A percentile compares a stretch with the other conserved stretches of the same genome.
Conservation (phyloP, 2,888 invertebrate genomes). For the Chalcis sispes region DNA sequence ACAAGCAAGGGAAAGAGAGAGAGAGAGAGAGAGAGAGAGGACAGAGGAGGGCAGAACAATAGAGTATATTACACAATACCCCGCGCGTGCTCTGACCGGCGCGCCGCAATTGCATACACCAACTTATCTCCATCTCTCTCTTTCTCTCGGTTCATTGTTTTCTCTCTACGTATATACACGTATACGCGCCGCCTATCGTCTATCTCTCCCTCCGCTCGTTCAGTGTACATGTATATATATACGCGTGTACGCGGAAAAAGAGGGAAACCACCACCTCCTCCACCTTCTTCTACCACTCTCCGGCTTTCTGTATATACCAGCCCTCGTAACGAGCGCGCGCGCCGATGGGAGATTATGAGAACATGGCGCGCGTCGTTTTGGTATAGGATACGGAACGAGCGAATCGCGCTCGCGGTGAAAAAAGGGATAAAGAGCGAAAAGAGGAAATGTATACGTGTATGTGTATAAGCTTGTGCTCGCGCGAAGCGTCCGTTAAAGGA, state of each 20-base stretch:
- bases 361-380: too few relatives aligned
- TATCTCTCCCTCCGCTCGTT: slow-evolving; percentile 41
- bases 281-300: too few relatives aligned
- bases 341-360: too few relatives aligned
- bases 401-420: neutral
- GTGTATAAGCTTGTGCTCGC: slow-evolving; percentile 51
- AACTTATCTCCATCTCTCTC: slow-evolving; percentile 25
- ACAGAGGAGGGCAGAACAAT: slow-evolving; percentile 64
- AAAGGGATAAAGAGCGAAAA: slow-evolving; percentile 54
- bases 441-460: slow-evolving; percentile 32
- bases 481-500: too few relatives aligned
- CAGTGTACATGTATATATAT: too few relatives aligned
- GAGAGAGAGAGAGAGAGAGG: neutral
- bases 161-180: too few relatives aligned
- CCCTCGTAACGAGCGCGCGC: too few relatives aligned
- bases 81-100: slow-evolving; percentile 73
- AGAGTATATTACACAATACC: slow-evolving; percentile 75
- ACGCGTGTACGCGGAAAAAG: too few relatives aligned
- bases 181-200: slow-evolving; percentile 64
- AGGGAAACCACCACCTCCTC: too few relatives aligned
- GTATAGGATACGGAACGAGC: too few relatives aligned
- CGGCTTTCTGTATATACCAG: too few relatives aligned
- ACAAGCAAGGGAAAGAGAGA: neutral
- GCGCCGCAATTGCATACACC: slow-evolving; percentile 71
- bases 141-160: slow-evolving; percentile 70